Base-by-base conservation (phyloP, 2,797 vertebrate species). In the Serranus cabrilla region DNA sequence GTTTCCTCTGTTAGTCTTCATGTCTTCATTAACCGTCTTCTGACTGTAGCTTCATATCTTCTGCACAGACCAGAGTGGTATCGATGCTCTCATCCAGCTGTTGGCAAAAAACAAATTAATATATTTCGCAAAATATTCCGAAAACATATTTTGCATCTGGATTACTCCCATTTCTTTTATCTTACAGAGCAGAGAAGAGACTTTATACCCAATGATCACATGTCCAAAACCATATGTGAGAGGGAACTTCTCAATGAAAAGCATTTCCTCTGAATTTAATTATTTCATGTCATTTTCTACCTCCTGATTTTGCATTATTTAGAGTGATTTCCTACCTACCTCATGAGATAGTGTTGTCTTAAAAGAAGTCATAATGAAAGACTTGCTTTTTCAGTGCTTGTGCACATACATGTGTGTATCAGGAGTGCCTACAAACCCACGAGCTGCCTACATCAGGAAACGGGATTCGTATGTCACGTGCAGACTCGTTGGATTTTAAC, bases 21-120 rank as follows among this genome's bases (percentile, higher is more conserved):
- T n/a, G n/a, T n/a, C n/a, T n/a, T n/a, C n/a, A n/a, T n/a, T 45
- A 64, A 71, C 14, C n/a, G 45, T 39, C 20, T 46, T 27, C 25
- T 56, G 31, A 4, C 5, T 27, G 12, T 12, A 46, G 5, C 17
- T 62, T 55, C 18, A 49, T 55, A 40, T 76, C 40, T 27, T 20
- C 12, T 2, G 7, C 4, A 23, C 55, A 45, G 8, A 43, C 20
- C 11, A 27, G 2, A 46, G 56, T 42, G 23, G 18, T 42, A 7
- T 56, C 9, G 46, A 10, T 47, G 31, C 8, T 14, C 34, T 25
- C 12, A 58, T 7, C 2, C 9, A 25, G 5, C 4, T 39, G 20
- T 50, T 1, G 11, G 10, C 7, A 52, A n/a, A 11, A 69, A 16
- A 13, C 0, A 0, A 17, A 17, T 34, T 17, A 23, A 2, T 12